A percentile compares a stretch with the other conserved stretches of the same genome.
These are phyloP conservation scores for Trachymyrmex septentrionalis DNA, from an alignment of 1,140 invertebrate species.

Conservation along the genomic window DNA sequence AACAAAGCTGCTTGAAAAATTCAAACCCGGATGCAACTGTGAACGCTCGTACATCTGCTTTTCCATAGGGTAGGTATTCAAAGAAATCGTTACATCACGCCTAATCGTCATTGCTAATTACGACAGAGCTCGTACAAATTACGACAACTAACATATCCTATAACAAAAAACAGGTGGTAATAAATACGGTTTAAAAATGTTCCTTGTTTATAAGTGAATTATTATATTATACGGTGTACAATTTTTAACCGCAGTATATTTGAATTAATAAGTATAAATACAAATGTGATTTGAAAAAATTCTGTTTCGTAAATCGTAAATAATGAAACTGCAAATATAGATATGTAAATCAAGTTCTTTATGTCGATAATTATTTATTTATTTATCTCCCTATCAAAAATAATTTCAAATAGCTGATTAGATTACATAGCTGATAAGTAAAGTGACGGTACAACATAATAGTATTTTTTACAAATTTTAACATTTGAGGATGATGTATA, in stretches of 20 bases:
- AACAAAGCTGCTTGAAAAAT: neutral
- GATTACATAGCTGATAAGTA: neutral
- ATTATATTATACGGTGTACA: neutral
- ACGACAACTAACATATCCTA: neutral
- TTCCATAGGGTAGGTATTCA: neutral
- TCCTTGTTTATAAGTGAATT: neutral
- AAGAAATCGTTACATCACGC: conserved; percentile 12
- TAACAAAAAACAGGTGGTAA: neutral
- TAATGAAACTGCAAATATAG: conserved; percentile 1
- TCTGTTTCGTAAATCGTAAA: neutral
- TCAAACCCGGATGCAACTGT: neutral
- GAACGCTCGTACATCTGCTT: neutral
- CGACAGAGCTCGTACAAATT: neutral
- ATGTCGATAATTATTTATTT: neutral
- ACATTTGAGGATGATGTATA: neutral
- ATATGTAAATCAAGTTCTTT: neutral
- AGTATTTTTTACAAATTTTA: neutral
- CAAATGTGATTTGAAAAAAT: neutral
- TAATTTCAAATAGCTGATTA: neutral
- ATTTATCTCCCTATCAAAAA: neutral
- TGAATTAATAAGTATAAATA: neutral
- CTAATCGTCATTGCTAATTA: neutral
- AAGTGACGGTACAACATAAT: neutral
- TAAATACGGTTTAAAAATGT: neutral
- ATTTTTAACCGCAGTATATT: neutral